A percentile compares a stretch with the other conserved stretches of the same genome.
Conservation (phyloP, 2,113 vertebrate genomes). For the Blennius ocellaris region DNA sequence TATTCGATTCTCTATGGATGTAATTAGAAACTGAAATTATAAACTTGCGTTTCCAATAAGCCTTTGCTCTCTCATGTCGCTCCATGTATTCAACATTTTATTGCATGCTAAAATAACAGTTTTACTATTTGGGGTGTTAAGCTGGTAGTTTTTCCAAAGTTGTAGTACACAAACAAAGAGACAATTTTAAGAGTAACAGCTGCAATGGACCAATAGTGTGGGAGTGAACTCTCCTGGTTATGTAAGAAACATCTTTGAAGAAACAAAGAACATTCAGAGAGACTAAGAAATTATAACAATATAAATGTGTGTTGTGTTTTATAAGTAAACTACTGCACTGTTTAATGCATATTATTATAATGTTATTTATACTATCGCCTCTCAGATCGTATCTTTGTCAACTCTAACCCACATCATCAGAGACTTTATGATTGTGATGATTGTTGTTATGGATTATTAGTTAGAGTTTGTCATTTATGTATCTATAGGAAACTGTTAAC, state of each 20-base stretch:
- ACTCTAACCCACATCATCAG: no score
- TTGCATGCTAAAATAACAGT: no score
- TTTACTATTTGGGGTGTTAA: neutral
- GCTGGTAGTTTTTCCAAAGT: neutral
- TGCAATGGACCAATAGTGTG: constrained; percentile 2
- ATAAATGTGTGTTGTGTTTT: neutral
- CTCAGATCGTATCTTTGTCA: no score
- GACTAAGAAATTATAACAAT: neutral
- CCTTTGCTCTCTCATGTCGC: neutral
- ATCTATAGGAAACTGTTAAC: no score
- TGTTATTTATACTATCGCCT: no score
- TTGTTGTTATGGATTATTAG: no score
- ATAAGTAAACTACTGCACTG: no score
- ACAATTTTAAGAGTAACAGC: constrained; percentile 1
- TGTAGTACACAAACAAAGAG: neutral
- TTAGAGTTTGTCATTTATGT: no score
- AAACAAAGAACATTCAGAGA: neutral
- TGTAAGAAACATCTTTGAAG: neutral
- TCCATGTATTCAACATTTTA: constrained; percentile 26
- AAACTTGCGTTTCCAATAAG: neutral
- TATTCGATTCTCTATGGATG: neutral
- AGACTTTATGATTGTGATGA: no score
- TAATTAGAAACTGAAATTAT: neutral
- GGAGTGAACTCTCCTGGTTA: constrained; percentile 9
- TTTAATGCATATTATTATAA: no score